Base-by-base conservation (phyloP, 53 echinoderm and acorn worm genomes). In the Henricia sp. region DNA sequence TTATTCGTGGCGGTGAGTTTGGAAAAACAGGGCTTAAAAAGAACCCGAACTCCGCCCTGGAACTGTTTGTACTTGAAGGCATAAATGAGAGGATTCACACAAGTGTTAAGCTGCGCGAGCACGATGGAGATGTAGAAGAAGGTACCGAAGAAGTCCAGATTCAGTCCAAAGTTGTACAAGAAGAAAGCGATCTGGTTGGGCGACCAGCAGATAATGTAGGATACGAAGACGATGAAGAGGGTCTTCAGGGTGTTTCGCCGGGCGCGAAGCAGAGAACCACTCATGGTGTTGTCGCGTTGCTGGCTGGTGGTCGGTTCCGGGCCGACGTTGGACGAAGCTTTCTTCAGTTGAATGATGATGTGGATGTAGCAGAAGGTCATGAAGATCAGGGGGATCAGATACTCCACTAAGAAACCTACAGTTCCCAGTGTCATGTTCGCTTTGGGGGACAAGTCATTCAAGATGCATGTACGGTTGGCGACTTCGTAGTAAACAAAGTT, bases 51-150 rank as follows among this genome's bases (percentile, higher is more conserved):
- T 3, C 88, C 90, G n/a, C n/a, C n/a, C n/a, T n/a, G n/a, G n/a
- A n/a, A n/a, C n/a, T n/a, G n/a, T n/a, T n/a, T n/a, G n/a, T n/a
- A n/a, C n/a, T n/a, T n/a, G n/a, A n/a, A 84, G 1, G 94, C 88
- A 52, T 94, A 94, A 19, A 92, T 90, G 87, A 87, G 68, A 13
- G 93, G 93, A 28, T 93, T 93, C 4, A 93, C 62, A 19, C 83
- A 65, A 43, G 71, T 75, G 66, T 93, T 93, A 23, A 83, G 58
- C 65, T 87, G 83, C 26, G 85, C 85, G 2, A 91, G 55, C 29
- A 77, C 71, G 30, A 91, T 50, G 2, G 93, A 85, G 35, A 91
- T 66, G 46, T 19, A 64, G 74, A 88, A 87, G 83, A 88, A 92
- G 6, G 75, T 50, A 3, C 84, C 87, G 0, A 23, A n/a, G 53